Evolutionary conservation across 1,140 invertebrate genomes (phyloP), one percentile per base, ranked within the genome.

Genomic region (Subanguina moxae): DNA sequence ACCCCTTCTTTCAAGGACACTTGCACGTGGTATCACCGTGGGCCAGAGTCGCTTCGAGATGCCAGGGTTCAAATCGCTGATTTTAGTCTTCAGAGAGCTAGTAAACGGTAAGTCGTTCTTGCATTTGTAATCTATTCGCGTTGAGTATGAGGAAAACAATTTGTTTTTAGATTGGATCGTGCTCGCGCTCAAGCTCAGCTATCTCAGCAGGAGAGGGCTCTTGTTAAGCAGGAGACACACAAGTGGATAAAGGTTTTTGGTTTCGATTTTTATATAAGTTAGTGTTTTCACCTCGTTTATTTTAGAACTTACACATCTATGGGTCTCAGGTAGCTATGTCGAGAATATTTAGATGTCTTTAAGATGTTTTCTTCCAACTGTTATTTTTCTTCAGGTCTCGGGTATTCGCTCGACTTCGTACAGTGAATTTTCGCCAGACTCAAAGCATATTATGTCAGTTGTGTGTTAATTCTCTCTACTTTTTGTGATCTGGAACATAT

Each of bases 361-460:
- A 45, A 45, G 17, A 52, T 15, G 3, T 3, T 38, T 38, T 3
- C 11, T 38, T 38, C 3, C 32, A 38, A 38, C 32, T 5, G 32
- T 38, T 15, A 52, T 52, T 19, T 15, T 52, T 52, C 1, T 73
- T 42, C 15, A 71, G 69, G 70, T 82, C 5, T 80, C 73, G 7
- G 80, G 76, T 45, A 66, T 67, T 23, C 68, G 80, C 17, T 72
- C 75, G 15, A 66, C 73, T 19, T 67, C 81, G 5, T 82, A 72
- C 61, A 65, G 62, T 28, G 81, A 82, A 56, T 82, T 82, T 70
- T 77, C 79, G 13, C 70, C 78, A 38, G 77, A 82, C 66, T 83
- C 81, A 11, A 62, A 80, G 19, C 79, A 82, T 57, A 65, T 83
- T 38, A 74, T 82, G 32, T 38, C 3, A 38, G 32, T 38, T 38